A percentile compares a stretch with the other conserved stretches of the same genome.
Evolutionary conservation across 2,888 invertebrate species (phyloP).

Genomic region (Acleris holmiana): DNA sequence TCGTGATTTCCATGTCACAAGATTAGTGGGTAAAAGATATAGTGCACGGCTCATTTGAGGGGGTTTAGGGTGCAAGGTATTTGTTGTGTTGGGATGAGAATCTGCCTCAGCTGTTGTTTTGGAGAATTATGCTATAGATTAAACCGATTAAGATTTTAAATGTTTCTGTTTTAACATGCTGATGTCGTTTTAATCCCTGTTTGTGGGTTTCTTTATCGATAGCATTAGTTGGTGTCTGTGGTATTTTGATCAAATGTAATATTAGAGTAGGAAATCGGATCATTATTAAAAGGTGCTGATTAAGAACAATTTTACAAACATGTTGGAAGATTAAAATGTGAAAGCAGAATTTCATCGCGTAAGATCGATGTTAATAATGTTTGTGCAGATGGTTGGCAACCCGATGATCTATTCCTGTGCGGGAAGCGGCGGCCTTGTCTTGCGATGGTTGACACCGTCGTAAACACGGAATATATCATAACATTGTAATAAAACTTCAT

Average conservation of each 20-base stretch:
- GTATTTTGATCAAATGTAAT: too few relatives aligned
- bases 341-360: conserved; percentile 14
- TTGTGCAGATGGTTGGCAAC: conserved; percentile 23
- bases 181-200: conserved; percentile 22
- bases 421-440: conserved; percentile 56
- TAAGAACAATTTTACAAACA: neutral
- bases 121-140: conserved; percentile 6
- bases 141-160: conserved; percentile 2
- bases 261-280: too few relatives aligned
- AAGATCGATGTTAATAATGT: conserved; percentile 25
- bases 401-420: conserved; percentile 59
- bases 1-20: conserved; percentile 46
- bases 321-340: neutral
- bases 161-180: conserved; percentile 18
- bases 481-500: conserved; percentile 33
- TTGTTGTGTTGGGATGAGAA: conserved; percentile 8
- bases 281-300: neutral
- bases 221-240: neutral
- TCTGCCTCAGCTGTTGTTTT: conserved; percentile 8
- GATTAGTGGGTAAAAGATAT: conserved; percentile 42
- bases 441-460: conserved; percentile 39
- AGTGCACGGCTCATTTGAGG: conserved; percentile 29
- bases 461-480: conserved; percentile 52
- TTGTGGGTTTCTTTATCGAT: conserved; percentile 12
- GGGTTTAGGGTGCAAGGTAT: conserved; percentile 3